phyloP scores from a whole-genome alignment of 2,888 invertebrate genomes.

The Epinotia bilunana region DNA sequence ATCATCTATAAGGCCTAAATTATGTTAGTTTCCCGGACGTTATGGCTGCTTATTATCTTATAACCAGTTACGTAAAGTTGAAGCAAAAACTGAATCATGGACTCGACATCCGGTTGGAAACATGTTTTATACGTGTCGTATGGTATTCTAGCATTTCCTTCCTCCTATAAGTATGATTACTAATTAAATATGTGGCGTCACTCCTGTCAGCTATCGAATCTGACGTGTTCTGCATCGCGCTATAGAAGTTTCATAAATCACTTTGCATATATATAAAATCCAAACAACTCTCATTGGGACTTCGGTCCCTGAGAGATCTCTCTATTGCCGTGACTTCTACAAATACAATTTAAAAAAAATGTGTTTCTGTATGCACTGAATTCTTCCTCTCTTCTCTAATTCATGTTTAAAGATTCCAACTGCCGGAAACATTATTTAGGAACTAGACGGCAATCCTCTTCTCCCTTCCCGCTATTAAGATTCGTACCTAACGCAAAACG shows the following conservation, averaged over 20 bases:
- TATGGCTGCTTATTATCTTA: background rate
- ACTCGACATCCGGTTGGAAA: background rate
- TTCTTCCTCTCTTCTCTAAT: background rate
- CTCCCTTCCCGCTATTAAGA: background rate
- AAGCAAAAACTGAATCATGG: background rate
- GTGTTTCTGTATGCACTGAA: background rate
- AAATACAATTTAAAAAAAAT: background rate
- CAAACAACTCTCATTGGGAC: too few species aligned
- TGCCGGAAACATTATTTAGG: background rate
- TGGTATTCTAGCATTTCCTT: constrained; percentile 27
- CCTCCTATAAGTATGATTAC: background rate
- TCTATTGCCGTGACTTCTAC: too few species aligned
- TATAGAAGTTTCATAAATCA: too few species aligned
- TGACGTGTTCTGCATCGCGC: too few species aligned
- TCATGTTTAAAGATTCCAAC: background rate
- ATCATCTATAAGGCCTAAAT: background rate
- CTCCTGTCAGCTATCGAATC: too few species aligned
- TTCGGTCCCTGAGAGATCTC: too few species aligned
- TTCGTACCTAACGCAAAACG: background rate
- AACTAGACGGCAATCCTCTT: background rate
- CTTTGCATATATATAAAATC: too few species aligned
- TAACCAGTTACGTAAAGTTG: background rate
- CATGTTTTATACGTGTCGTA: background rate
- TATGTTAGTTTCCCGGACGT: background rate
- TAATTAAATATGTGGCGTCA: too few species aligned